A percentile compares a stretch with the other conserved stretches of the same genome.
phyloP scores from a whole-genome alignment of 2,113 vertebrate species.

The Phalacrocorax pelagicus region DNA sequence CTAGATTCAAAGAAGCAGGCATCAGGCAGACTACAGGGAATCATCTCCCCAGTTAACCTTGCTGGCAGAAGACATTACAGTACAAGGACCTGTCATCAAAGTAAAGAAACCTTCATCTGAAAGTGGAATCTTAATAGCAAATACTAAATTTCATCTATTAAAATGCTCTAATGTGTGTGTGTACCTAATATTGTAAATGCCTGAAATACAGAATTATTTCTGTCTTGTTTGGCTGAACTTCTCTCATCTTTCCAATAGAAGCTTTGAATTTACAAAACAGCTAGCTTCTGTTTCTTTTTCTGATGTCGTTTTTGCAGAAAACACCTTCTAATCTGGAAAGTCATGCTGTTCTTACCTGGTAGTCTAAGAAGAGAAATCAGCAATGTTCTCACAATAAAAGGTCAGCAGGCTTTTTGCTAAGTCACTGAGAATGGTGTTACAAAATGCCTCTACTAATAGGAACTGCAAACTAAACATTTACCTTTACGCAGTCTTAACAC shows the following conservation, averaged over 20 bases:
- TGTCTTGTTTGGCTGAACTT: neutral
- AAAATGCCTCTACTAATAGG: neutral
- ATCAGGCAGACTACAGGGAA: neutral
- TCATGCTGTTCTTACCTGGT: neutral
- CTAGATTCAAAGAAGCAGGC: neutral
- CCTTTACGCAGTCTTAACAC: neutral
- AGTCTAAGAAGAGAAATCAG: neutral
- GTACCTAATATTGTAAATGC: neutral
- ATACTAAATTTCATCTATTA: neutral
- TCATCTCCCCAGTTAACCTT: neutral
- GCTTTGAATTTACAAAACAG: slow-evolving; percentile 21
- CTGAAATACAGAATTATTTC: neutral
- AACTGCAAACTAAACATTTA: neutral
- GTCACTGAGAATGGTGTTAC: neutral
- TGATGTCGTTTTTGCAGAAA: neutral
- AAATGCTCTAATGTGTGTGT: neutral
- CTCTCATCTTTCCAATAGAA: neutral
- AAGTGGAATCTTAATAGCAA: slow-evolving; percentile 31
- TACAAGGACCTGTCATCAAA: neutral
- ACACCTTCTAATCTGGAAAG: neutral
- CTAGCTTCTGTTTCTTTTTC: neutral
- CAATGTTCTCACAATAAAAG: neutral
- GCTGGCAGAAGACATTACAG: neutral
- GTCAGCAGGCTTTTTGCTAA: neutral
- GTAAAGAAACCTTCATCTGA: neutral